Percentiles rank a stretch among this genome's conserved stretches.
These are phyloP conservation scores for Zeuzera pyrina DNA, from an alignment of 2,888 invertebrate species.

Conservation along the genomic window DNA sequence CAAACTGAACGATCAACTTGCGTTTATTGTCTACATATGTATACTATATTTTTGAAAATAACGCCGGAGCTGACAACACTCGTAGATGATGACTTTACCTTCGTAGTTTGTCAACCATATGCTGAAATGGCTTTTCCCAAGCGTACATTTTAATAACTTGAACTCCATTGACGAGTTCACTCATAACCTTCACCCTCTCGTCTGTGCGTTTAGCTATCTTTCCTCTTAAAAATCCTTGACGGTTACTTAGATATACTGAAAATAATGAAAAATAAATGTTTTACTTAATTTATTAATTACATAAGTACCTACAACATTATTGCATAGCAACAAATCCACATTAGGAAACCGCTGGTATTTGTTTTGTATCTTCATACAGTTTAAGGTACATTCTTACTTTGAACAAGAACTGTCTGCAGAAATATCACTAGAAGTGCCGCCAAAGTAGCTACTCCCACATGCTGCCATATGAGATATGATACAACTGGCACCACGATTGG, in stretches of 20 bases:
- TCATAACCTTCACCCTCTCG: constrained; percentile 84
- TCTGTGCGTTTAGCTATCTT: constrained; percentile 81
- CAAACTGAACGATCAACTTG: too few relatives aligned
- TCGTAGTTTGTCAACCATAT: constrained; percentile 76
- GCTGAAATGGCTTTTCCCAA: constrained; percentile 86
- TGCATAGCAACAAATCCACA: not conserved
- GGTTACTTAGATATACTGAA: constrained; percentile 59
- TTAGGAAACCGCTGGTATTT: too few relatives aligned
- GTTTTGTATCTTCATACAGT: not conserved
- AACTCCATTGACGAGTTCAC: constrained; percentile 84
- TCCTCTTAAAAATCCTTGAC: constrained; percentile 60
- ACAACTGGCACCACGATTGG: constrained; percentile 80
- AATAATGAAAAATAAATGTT: too few relatives aligned
- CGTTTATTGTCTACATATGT: too few relatives aligned
- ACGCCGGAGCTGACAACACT: too few relatives aligned
- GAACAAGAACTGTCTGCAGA: constrained; percentile 74
- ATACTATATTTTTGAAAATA: too few relatives aligned
- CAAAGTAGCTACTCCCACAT: constrained; percentile 49
- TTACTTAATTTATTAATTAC: too few relatives aligned
- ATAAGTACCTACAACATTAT: too few relatives aligned
- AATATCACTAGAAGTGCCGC: constrained; percentile 62
- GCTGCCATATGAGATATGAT: constrained; percentile 60
- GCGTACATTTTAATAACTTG: constrained; percentile 91
- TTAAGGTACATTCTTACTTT: constrained; percentile 33
- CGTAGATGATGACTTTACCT: constrained; percentile 75